Base-by-base conservation (phyloP, 2,888 invertebrate genomes). In the Eilema sororculum region DNA sequence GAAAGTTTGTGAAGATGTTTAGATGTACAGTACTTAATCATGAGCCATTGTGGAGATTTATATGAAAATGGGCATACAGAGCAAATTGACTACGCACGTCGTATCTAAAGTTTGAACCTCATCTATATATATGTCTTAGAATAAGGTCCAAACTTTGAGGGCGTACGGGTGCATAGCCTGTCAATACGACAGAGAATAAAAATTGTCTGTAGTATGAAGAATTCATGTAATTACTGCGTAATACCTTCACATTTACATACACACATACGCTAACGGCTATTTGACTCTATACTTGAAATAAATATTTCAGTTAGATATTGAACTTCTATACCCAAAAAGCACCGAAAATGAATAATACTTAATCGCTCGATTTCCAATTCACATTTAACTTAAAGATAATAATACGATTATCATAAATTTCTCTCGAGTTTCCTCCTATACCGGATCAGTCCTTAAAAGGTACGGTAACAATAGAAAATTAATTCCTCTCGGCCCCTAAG, bases 371-470 rank as follows among this genome's bases (percentile, higher is more conserved):
- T 81, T 78, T 79, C 78, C 78, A 79, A 78, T 79, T 77, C 72
- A 78, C 77, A 78, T 80, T 80, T 80, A 79, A 80, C 76, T 81
- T 78, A 46, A 78, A 81, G 80, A 74, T 82, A 82, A 80, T 71
- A 71, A 74, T 79, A 73, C 74, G 78, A 82, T 81, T 82, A 81
- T 77, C 74, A 79, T 76, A 82, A 81, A 79, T 82, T 80, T 78
- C 78, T 81, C 70, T 73, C 56, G 62, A 60, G 75, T 62, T 76
- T 74, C 73, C 77, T 71, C 65, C 68, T 68, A 52, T 58, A 64
- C 41, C 71, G 72, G 78, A 78, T 77, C 74, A 76, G 78, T 64
- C 68, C 67, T 66, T 72, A 69, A 79, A 78, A 68, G 81, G 77
- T 68, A 71, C 68, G 72, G 66, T 71, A 75, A 83, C 79, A 82